Conservation (phyloP, 92 coral and sea anemone species). For the Phymanthus crucifer region DNA sequence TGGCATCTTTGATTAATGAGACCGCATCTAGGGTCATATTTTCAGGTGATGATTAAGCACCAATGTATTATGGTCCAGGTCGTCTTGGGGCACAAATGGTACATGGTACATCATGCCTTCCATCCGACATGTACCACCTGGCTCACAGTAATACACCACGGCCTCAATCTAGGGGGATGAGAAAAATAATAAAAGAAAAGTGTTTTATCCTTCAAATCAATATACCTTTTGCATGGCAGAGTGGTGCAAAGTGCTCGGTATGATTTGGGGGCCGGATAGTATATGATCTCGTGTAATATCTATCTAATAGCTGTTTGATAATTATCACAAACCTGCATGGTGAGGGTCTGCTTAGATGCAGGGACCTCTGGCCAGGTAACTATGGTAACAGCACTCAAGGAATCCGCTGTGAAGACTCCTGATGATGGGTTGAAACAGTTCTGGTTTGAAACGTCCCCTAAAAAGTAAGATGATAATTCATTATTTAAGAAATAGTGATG, state of each 20-base stretch:
- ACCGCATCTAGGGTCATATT: conserved; percentile 6
- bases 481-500: neutral
- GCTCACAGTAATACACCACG: conserved; percentile 87
- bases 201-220: too few species aligned
- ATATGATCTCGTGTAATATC: too few species aligned
- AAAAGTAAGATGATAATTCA: neutral
- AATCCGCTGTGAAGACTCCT: conserved; percentile 42
- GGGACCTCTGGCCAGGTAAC: conserved; percentile 40
- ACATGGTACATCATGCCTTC: conserved; percentile 71
- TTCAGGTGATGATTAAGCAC: conserved; percentile 42
- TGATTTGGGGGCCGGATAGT: too few species aligned
- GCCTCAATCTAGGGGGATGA: conserved; percentile 49
- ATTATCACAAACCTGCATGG: neutral
- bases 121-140: conserved; percentile 91
- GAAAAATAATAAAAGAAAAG: neutral
- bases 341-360: neutral
- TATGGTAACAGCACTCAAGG: conserved; percentile 35
- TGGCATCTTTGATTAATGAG: neutral
- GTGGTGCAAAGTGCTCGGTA: too few species aligned
- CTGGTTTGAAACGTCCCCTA: conserved; percentile 2
- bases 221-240: too few species aligned
- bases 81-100: conserved; percentile 42
- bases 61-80: conserved; percentile 15
- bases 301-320: too few species aligned
- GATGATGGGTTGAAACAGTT: conserved; percentile 32